phyloP scores from a whole-genome alignment of 2,113 vertebrate species.

The Physeter macrocephalus region DNA sequence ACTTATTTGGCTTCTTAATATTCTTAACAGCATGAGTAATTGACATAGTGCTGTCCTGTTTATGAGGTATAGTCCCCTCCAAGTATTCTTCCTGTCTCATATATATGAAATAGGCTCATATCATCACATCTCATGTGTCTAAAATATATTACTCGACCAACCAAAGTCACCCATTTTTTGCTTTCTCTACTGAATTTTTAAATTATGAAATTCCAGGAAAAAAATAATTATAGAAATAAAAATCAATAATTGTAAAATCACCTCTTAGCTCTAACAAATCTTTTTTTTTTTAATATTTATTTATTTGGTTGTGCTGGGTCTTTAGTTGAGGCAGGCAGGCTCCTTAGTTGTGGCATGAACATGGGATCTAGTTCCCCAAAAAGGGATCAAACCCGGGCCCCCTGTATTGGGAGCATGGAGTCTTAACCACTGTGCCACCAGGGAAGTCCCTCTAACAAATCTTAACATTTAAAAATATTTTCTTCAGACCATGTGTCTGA shows the following conservation, averaged over 20 bases:
- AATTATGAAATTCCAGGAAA: neutral
- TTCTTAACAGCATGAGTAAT: neutral
- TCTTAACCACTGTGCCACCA: no score
- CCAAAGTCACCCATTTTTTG: neutral
- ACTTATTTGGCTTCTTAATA: neutral
- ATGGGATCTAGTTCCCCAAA: no score
- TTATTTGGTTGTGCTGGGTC: no score
- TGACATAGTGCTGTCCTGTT: neutral
- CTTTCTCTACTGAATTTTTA: conserved; percentile 2
- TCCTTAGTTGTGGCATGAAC: no score
- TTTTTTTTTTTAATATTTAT: neutral
- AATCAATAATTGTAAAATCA: neutral
- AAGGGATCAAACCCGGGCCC: no score
- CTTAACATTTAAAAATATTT: conserved; percentile 7
- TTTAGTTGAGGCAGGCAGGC: no score
- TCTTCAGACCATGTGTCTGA: neutral
- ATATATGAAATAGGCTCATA: neutral
- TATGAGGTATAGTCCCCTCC: no score
- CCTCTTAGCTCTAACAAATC: neutral
- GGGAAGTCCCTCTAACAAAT: neutral
- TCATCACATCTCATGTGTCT: neutral
- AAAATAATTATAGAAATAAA: neutral
- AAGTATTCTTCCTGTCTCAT: neutral
- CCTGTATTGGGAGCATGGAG: no score
- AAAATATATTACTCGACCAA: neutral